phyloP scores from a whole-genome alignment of 2,888 invertebrate genomes.

The Dryocosmus kuriphilus region DNA sequence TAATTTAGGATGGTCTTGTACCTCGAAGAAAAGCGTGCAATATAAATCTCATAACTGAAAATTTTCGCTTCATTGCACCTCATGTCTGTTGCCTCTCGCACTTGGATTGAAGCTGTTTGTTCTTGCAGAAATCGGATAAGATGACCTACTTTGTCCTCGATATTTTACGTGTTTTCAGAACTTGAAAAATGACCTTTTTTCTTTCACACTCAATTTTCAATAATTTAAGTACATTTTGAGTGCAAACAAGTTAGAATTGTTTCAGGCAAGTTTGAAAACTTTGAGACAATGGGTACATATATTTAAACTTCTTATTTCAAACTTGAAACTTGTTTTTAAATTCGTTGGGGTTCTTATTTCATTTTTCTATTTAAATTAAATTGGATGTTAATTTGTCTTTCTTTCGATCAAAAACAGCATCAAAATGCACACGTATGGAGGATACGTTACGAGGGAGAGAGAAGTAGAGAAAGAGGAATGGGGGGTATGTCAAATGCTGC shows the following conservation, averaged over 20 bases:
- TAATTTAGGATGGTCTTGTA: conserved; percentile 11
- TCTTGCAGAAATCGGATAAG: conserved; percentile 35
- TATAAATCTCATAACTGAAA: conserved; percentile 36
- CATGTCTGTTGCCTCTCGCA: conserved; percentile 31
- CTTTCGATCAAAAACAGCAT: not conserved
- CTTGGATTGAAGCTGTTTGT: conserved; percentile 35
- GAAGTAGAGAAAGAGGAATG: too few species aligned
- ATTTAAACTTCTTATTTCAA: not conserved
- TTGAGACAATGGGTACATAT: not conserved
- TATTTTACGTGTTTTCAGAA: conserved; percentile 32
- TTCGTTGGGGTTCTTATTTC: not conserved
- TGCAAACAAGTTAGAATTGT: not conserved
- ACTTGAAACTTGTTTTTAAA: not conserved
- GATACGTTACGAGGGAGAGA: not conserved
- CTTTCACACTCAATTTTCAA: conserved; percentile 6
- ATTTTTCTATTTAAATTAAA: not conserved
- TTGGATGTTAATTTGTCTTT: not conserved
- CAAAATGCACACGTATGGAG: not conserved
- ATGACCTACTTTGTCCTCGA: conserved; percentile 28
- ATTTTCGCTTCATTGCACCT: conserved; percentile 35
- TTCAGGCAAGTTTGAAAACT: not conserved
- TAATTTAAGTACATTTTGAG: conserved; percentile 23
- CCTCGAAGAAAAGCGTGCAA: not conserved
- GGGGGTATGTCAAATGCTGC: conserved; percentile 6
- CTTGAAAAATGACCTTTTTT: conserved; percentile 8